Conservation (phyloP, 1,140 invertebrate genomes). For the Trichonephila clavipes region DNA sequence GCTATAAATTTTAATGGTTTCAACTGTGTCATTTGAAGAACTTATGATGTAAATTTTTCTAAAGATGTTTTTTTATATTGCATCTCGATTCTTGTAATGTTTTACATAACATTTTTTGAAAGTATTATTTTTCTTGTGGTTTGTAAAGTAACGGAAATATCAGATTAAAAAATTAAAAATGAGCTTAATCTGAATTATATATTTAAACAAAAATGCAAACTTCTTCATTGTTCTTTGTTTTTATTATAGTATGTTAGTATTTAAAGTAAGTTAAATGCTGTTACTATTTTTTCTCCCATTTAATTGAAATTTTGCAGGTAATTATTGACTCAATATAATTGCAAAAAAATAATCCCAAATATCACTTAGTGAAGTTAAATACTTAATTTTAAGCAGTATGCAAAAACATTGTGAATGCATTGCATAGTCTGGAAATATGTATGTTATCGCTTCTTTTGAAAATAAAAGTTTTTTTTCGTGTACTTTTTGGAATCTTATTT, state of each 20-base stretch:
- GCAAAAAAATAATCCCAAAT: background rate
- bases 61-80: background rate
- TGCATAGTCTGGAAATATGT: background rate
- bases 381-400: background rate
- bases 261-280: background rate
- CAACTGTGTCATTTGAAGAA: background rate
- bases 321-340: background rate
- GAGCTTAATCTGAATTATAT: background rate
- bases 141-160: background rate
- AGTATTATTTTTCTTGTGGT: background rate
- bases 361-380: background rate
- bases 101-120: background rate
- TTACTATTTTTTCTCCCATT: background rate
- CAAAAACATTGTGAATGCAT: background rate
- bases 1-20: background rate
- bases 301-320: background rate
- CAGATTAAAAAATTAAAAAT: background rate
- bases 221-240: background rate
- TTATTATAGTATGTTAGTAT: background rate
- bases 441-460: constrained; percentile 1
- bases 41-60: background rate
- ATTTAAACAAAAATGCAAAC: background rate
- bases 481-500: too few species aligned
- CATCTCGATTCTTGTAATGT: background rate
- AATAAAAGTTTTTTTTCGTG: background rate